Evolutionary conservation across 2,797 vertebrate genomes (phyloP), one percentile per base, ranked within the genome.

Genomic region (Danio jaintianensis): DNA sequence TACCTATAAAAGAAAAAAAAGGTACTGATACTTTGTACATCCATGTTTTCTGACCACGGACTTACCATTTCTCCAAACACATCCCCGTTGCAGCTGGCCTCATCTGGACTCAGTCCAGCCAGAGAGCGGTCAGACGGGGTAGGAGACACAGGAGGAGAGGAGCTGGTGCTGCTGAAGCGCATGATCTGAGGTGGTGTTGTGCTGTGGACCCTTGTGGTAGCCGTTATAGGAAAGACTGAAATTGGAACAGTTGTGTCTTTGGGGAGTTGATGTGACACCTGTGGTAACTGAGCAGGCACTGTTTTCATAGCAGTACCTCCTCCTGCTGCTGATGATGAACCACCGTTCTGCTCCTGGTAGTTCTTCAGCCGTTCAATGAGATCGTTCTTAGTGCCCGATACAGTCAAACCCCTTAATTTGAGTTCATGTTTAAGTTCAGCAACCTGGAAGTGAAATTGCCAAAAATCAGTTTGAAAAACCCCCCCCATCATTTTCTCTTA

Each of bases 341-440:
- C 82, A n/a, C 84, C 68, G 2, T 91, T 92, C 59, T 92, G 93
- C 55, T 94, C 93, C 75, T 94, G 93, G 86, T 95, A 98, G 87
- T 96, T 93, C 50, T 94, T 94, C 43, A 98, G 95, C 86, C 97
- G 92, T 88, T 98, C 97, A 0, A 98, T 95, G 7, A 98, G 95
- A 84, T 97, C 97, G 0, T 94, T 97, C 88, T 98, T 98, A 40
- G 97, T 97, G 86, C 97, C 97, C 0, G 97, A 98, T 38, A 98
- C 97, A 0, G 97, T 97, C 89, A 98, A 87, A 18, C 96, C 93
- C 9, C 97, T 94, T 85, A 98, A 72, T 89, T 98, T 98, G 82
- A 98, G 92, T 87, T 98, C 97, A 82, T 97, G 96, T 90, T 98
- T 98, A 87, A 98, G 91, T 89, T 98, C 97, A 1, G 97, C 96